Evolutionary conservation across 2,797 vertebrate species (phyloP), one percentile per base, ranked within the genome.

Genomic region (Platalea minor): DNA sequence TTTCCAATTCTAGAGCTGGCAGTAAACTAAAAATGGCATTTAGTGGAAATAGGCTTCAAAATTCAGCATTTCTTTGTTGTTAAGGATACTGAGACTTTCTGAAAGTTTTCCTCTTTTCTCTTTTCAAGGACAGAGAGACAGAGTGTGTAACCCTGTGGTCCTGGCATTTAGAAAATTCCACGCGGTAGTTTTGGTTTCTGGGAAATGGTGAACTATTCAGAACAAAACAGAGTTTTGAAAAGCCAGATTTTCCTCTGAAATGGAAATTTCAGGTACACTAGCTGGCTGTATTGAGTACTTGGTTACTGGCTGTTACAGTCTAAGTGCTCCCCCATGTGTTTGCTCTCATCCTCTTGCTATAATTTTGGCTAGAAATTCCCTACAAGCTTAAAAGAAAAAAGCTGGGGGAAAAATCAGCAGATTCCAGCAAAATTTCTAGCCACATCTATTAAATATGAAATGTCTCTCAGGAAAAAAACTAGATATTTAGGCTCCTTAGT

Each of bases 301-400:
- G 4, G 28, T 31, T 54, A 20, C 20, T 6, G 33, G 13, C 68
- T 93, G 3, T 48, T 59, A 20, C 68, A 85, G 95, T 91, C 91
- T 91, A 2, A 87, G 93, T 93, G 95, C 95, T 96, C 95, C 95
- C 91, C 89, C 92, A 26, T 93, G 95, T 92, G 96, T 96, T 95
- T 91, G 70, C 88, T 94, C 86, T 93, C 67, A 45, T 63, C 41
- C 20, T 73, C 15, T 45, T n/a, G 2, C 46, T 72, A 2, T 2
- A 43, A 73, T 65, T 93, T 65, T 39, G 29, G 2, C 16, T 79
- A 14, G 35, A 87, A 82, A 85, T 28, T 76, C 59, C 46, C 46
- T 41, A 5, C 18, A 10, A 68, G 17, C 11, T 80, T 7, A 8
- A 35, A 50, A 82, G 35, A 35, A 57, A 56, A 33, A 79, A 53